Evolutionary conservation across 2,888 invertebrate species (phyloP).

Genomic region (Allolobophora icterica): DNA sequence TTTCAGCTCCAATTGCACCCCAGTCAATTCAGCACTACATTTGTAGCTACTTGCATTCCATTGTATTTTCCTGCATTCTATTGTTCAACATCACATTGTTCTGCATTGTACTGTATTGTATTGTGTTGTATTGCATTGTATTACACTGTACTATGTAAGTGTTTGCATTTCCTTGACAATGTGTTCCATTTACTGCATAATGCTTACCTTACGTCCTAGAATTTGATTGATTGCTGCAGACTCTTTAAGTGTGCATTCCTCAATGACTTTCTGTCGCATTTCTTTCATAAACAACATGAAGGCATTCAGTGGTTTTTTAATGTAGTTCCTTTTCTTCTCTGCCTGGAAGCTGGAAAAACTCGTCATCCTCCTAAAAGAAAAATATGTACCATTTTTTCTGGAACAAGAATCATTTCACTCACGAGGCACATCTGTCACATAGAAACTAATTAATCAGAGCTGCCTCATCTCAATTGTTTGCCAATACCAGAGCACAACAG

Average conservation of each 20-base stretch:
- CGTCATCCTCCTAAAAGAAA: background rate
- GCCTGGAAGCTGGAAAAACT: slow-evolving; percentile 14
- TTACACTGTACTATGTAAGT: background rate
- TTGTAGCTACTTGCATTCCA: too few relatives aligned
- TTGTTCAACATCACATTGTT: too few relatives aligned
- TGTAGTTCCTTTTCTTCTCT: slow-evolving; percentile 68
- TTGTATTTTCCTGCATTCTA: too few relatives aligned
- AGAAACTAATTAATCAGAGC: too few relatives aligned
- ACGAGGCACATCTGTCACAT: too few relatives aligned
- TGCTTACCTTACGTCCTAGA: slow-evolving; percentile 87
- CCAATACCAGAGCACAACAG: too few relatives aligned
- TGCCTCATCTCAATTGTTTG: too few relatives aligned
- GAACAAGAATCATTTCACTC: background rate
- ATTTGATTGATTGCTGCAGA: slow-evolving; percentile 99
- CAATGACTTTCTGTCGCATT: slow-evolving; percentile 97
- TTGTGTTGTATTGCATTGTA: too few relatives aligned
- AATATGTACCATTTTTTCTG: background rate
- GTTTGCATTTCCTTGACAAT: background rate
- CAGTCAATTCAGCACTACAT: too few relatives aligned
- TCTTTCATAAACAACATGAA: slow-evolving; percentile 99
- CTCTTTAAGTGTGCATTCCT: slow-evolving; percentile 97
- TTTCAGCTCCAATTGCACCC: too few relatives aligned
- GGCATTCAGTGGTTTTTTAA: slow-evolving; percentile 98
- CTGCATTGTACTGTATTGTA: too few relatives aligned
- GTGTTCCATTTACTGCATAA: background rate